These are phyloP conservation scores for Meganola albula DNA, from an alignment of 2,888 invertebrate genomes.

Conservation along the genomic window DNA sequence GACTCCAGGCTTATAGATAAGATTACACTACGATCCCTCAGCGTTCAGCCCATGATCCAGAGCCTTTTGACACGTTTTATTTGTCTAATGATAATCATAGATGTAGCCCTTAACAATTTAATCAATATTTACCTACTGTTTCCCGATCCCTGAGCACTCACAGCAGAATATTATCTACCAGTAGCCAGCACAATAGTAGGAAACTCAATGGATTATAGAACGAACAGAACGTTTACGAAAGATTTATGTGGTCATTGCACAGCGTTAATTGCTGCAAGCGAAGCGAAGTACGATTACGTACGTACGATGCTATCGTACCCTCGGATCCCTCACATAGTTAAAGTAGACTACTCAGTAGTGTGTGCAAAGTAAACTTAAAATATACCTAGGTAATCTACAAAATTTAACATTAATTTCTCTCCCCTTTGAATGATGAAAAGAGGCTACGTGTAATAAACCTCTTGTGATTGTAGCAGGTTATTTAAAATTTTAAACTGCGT, in stretches of 20 bases:
- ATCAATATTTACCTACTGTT: too few relatives aligned
- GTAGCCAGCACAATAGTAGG: too few relatives aligned
- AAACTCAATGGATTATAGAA: constrained; percentile 50
- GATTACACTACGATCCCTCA: constrained; percentile 59
- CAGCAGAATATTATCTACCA: too few relatives aligned
- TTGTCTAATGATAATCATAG: constrained; percentile 36
- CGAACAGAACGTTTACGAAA: constrained; percentile 58
- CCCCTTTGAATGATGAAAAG: too few relatives aligned
- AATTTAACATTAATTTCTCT: too few relatives aligned
- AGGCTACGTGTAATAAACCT: too few relatives aligned
- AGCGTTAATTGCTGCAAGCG: constrained; percentile 72
- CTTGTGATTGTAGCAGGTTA: too few relatives aligned
- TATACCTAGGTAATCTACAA: too few relatives aligned
- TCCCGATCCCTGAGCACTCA: too few relatives aligned
- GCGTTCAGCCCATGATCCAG: constrained; percentile 45
- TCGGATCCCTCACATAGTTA: too few relatives aligned
- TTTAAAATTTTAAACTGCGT: constrained; percentile 43
- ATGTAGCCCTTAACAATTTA: too few relatives aligned
- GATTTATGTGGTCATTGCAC: constrained; percentile 74
- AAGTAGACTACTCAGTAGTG: too few relatives aligned
- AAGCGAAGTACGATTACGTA: constrained; percentile 64
- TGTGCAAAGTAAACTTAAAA: constrained; percentile 37
- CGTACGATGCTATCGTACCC: constrained; percentile 64
- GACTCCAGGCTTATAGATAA: constrained; percentile 71
- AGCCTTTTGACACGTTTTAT: constrained; percentile 40